phyloP scores from a whole-genome alignment of 2,888 invertebrate genomes.

The Aphodius sticticus region DNA sequence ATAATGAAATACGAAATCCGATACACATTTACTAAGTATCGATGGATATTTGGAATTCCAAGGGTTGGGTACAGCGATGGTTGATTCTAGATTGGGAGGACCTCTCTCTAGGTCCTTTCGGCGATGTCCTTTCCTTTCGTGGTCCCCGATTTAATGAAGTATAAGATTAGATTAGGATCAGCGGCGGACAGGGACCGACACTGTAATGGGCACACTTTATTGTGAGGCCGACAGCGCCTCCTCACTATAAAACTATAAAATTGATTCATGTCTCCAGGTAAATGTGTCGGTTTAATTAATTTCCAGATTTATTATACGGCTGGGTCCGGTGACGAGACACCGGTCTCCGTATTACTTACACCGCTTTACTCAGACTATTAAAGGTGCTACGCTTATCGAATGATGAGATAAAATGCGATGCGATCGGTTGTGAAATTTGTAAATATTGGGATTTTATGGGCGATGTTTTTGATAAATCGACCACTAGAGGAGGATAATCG shows the following conservation, averaged over 20 bases:
- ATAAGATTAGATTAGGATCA: slow-evolving; percentile 39
- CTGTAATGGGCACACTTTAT: slow-evolving; percentile 26
- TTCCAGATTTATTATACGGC: slow-evolving; percentile 4
- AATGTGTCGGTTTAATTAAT: slow-evolving; percentile 27
- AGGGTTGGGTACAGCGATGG: background rate
- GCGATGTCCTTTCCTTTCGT: background rate
- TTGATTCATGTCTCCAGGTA: slow-evolving; percentile 18
- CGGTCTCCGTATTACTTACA: background rate
- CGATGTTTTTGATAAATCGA: background rate
- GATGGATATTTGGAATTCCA: slow-evolving; percentile 4
- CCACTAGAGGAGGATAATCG: no score
- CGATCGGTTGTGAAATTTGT: background rate
- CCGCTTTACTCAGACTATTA: background rate
- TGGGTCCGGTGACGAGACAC: background rate
- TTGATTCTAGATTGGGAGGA: background rate
- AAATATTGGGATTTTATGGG: background rate
- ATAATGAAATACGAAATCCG: slow-evolving; percentile 23
- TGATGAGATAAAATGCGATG: background rate
- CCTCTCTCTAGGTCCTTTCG: slow-evolving; percentile 16
- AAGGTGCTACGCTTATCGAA: background rate
- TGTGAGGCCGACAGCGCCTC: slow-evolving; percentile 21
- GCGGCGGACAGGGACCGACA: slow-evolving; percentile 7
- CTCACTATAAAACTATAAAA: slow-evolving; percentile 9
- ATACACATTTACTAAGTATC: slow-evolving; percentile 15
- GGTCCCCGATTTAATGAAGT: slow-evolving; percentile 40